These are phyloP conservation scores for Tauraco erythrolophus DNA, from an alignment of 2,113 vertebrate species.

Conservation along the genomic window DNA sequence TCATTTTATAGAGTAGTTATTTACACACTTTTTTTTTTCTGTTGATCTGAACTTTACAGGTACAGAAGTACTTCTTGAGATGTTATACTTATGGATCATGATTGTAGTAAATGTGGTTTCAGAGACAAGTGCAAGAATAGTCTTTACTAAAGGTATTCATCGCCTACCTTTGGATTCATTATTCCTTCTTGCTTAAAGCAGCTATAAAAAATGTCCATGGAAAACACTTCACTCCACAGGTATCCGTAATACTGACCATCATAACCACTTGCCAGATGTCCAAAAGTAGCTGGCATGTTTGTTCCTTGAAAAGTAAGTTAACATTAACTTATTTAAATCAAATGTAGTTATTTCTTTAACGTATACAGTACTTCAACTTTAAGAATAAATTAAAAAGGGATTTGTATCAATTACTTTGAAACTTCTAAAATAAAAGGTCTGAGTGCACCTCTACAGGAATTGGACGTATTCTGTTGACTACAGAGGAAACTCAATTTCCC, in stretches of 20 bases:
- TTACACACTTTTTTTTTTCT: not conserved
- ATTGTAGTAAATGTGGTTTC: not conserved
- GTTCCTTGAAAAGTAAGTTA: constrained; percentile 74
- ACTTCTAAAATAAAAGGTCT: not conserved
- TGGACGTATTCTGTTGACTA: not conserved
- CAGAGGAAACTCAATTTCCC: not conserved
- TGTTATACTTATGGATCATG: not conserved
- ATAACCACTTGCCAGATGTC: constrained; percentile 91
- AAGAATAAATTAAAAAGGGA: not conserved
- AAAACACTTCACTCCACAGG: constrained; percentile 96
- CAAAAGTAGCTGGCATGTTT: constrained; percentile 85
- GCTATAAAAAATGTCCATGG: constrained; percentile 93
- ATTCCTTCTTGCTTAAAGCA: constrained; percentile 92
- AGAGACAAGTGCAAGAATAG: not conserved
- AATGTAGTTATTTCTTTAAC: not conserved
- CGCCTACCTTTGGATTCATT: constrained; percentile 89
- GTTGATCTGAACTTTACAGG: not conserved
- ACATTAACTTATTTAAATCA: not conserved
- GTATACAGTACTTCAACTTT: not conserved
- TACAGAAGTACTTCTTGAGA: not conserved
- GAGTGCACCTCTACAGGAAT: not conserved
- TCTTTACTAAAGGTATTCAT: not conserved
- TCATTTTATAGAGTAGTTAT: not conserved
- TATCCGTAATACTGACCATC: constrained; percentile 96
- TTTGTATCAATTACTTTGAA: not conserved